phyloP scores from a whole-genome alignment of 2,888 invertebrate genomes.

The Timandra comae region DNA sequence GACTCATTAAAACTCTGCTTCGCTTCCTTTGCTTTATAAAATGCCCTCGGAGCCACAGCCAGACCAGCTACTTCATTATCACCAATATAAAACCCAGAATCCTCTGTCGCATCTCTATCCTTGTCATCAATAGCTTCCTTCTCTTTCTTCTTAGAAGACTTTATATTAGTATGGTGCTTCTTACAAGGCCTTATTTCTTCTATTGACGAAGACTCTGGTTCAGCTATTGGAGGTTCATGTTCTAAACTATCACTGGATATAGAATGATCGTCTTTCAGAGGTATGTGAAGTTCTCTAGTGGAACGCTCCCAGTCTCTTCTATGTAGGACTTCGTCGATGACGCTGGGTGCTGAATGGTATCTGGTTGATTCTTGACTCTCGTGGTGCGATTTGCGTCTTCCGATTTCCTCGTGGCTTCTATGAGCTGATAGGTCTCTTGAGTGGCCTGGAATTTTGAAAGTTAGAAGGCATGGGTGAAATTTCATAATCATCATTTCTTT shows the following conservation, averaged over 20 bases:
- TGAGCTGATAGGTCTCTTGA: slow-evolving; percentile 50
- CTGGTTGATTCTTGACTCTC: slow-evolving; percentile 35
- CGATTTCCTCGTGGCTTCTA: slow-evolving; percentile 62
- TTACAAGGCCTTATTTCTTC: slow-evolving; percentile 46
- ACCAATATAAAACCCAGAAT: slow-evolving; percentile 52
- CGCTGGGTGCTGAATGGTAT: slow-evolving; percentile 67
- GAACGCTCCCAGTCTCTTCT: slow-evolving; percentile 66
- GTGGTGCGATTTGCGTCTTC: slow-evolving; percentile 41
- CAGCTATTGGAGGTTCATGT: too few species aligned
- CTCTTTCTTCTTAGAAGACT: slow-evolving; percentile 46
- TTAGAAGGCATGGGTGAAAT: too few species aligned
- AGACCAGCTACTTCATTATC: slow-evolving; percentile 25
- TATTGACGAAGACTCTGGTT: slow-evolving; percentile 31
- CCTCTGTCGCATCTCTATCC: slow-evolving; percentile 52
- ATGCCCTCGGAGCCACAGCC: slow-evolving; percentile 2
- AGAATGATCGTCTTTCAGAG: slow-evolving; percentile 30
- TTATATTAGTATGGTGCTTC: slow-evolving; percentile 62
- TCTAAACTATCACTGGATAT: slow-evolving; percentile 26
- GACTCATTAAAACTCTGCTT: slow-evolving; percentile 61
- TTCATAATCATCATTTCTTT: too few species aligned
- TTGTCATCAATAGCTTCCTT: slow-evolving; percentile 48
- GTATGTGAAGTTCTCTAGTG: slow-evolving; percentile 54
- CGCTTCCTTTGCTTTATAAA: slow-evolving; percentile 43
- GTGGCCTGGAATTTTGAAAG: slow-evolving; percentile 30
- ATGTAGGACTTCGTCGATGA: slow-evolving; percentile 61